These are phyloP conservation scores for Sebastes wilsoni DNA, from an alignment of 2,797 vertebrate genomes.

Conservation along the genomic window DNA sequence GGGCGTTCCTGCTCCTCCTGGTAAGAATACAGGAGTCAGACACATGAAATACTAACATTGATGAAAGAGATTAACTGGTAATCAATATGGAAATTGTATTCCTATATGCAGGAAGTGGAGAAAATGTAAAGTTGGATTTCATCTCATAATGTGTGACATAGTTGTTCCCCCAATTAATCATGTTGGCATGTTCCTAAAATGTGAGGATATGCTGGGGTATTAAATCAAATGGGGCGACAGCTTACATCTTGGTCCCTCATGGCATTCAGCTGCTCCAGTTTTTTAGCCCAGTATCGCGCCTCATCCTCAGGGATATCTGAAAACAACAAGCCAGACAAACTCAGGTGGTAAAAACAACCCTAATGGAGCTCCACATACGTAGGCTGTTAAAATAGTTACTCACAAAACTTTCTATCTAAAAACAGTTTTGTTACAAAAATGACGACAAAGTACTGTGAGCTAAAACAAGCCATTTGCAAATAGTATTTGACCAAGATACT, in stretches of 20 bases:
- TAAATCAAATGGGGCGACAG: constrained; percentile 42
- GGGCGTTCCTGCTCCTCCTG: constrained; percentile 92
- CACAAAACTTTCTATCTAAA: neutral
- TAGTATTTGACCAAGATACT: constrained; percentile 14
- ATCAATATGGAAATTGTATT: neutral
- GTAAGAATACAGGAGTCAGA: constrained; percentile 81
- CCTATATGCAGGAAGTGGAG: neutral
- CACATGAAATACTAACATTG: neutral
- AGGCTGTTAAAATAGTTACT: constrained; percentile 7
- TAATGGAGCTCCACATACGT: neutral
- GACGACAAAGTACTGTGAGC: neutral
- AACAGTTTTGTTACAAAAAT: constrained; percentile 1
- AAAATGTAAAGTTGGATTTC: constrained; percentile 1
- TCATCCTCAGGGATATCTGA: constrained; percentile 98
- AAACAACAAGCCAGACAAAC: constrained; percentile 49
- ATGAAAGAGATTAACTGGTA: neutral
- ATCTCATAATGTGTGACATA: constrained; percentile 5
- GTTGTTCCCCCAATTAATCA: constrained; percentile 23
- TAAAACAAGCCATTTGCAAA: constrained; percentile 3
- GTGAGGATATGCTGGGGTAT: constrained; percentile 10
- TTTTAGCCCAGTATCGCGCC: constrained; percentile 98
- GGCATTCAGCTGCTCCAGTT: constrained; percentile 96
- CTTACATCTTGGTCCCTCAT: constrained; percentile 98
- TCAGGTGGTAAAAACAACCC: constrained; percentile 31
- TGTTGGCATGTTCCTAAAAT: constrained; percentile 28